These are phyloP conservation scores for Thyatira batis DNA, from an alignment of 2,888 invertebrate species.

Conservation along the genomic window DNA sequence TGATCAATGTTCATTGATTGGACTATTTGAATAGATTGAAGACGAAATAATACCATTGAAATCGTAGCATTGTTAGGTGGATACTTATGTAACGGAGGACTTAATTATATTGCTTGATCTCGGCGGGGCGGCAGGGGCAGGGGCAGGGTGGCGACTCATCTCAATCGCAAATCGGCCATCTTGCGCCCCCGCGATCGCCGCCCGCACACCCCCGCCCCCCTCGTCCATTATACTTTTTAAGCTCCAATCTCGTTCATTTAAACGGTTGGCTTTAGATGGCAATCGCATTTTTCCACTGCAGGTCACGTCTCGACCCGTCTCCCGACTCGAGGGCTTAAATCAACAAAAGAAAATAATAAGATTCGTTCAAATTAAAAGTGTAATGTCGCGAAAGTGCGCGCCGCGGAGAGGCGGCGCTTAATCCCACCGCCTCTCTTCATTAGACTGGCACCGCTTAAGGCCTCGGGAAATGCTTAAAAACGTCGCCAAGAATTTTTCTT, in stretches of 20 bases:
- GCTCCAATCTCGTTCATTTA: constrained; percentile 88
- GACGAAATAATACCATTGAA: constrained; percentile 17
- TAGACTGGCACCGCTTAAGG: constrained; percentile 63
- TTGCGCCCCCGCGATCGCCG: constrained; percentile 77
- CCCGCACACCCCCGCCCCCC: constrained; percentile 72
- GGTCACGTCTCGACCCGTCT: constrained; percentile 85
- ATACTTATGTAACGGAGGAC: constrained; percentile 59
- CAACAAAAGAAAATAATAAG: constrained; percentile 87
- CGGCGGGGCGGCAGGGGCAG: constrained; percentile 48
- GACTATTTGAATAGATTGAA: constrained; percentile 14
- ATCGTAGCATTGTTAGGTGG: constrained; percentile 36
- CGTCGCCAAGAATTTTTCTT: constrained; percentile 78
- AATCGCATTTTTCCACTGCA: constrained; percentile 88
- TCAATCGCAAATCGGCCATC: constrained; percentile 83
- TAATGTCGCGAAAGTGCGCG: constrained; percentile 81
- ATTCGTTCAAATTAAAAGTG: constrained; percentile 89
- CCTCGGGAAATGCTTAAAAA: constrained; percentile 67
- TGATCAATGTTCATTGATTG: not conserved
- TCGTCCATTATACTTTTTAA: constrained; percentile 88
- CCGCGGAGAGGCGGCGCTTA: constrained; percentile 47
- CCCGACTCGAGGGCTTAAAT: constrained; percentile 84
- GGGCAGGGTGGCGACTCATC: constrained; percentile 72
- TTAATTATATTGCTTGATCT: constrained; percentile 81
- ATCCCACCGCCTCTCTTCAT: constrained; percentile 76
- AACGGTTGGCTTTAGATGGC: constrained; percentile 87